Evolutionary conservation across 2,888 invertebrate genomes (phyloP), one percentile per base, ranked within the genome.

Genomic region (Seira ritae): DNA sequence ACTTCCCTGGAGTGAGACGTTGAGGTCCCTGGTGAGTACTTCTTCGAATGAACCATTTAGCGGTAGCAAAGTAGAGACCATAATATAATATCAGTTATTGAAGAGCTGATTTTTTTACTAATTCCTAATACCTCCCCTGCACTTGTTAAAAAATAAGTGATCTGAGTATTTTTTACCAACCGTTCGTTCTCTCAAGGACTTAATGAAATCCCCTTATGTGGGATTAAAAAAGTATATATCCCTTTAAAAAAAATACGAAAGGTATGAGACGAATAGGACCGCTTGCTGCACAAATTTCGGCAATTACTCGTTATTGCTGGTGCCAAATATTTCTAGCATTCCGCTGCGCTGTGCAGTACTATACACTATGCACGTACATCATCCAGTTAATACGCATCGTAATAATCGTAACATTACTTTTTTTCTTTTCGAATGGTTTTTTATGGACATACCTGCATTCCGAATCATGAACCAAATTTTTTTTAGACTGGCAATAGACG

Each of bases 1-100:
- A n/a, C n/a, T n/a, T n/a, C n/a, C n/a, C n/a, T 60, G 60, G 31
- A 42, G 55, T 55, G 79, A 80, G 80, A 73, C 80, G 72, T 42
- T 17, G 4, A 80, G 80, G 80, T 73, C 80, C 75, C 75, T 80
- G 67, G 62, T 75, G 70, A 75, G 80, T 70, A 66, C 75, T 70
- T 50, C n/a, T n/a, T 2, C 22, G 50, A 19, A 69, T 70, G 74
- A 74, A 75, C 75, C 17, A 22, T 8, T 31, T 4, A 31, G 31
- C 31, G 8, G 31, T 31, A 31, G 31, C 3, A 8, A 8, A 31
- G n/a, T 31, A 8, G 31, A 31, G 50, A 42, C 42, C 19, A 17
- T 31, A 67, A 19, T n/a, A 17, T 23, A 68, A 3, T 22, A 60
- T 31, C 3, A 3, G 1, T 55, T 55, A 15, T 17, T 60, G 37